Evolutionary conservation across 2,888 invertebrate species (phyloP), one percentile per base, ranked within the genome.

Genomic region (Ornithoptera alexandrae): DNA sequence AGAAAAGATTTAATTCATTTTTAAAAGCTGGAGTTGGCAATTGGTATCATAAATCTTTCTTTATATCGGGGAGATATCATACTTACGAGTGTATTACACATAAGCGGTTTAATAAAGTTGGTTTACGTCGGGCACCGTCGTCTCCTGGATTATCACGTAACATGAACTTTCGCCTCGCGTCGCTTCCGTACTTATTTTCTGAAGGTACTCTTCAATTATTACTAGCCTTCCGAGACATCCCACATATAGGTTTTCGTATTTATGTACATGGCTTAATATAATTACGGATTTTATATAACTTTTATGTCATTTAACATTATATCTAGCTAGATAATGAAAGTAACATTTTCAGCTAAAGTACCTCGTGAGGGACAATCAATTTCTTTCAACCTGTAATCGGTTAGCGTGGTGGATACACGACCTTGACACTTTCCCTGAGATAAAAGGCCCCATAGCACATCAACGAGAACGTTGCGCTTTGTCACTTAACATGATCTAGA

Each of bases 91-190:
- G 30, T 56, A 60, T 59, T 22, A 18, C 24, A 59, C 39, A 56
- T 22, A 22, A 17, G 39, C 42, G n/a, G 53, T 53, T 64, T 61
- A 69, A 69, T 69, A 59, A 59, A 39, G 39, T 6, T 24, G 53
- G 50, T 53, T 15, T 56, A 53, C n/a, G 56, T 50, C n/a, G 17
- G 36, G 63, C 53, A 46, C 60, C 36, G 46, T 1, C 39, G 30
- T 56, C 39, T 2, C 12, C 65, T 69, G 42, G 56, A 56, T 61
- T 61, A 61, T 61, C 69, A 56, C 42, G 24, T 62, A 39, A 53
- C 64, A 15, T 68, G 65, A 69, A 64, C 69, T 69, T 60, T 65
- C 65, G 59, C 69, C 59, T 61, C 39, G 7, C 15, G 8, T 64
- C 24, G 30, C 53, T 69, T 69, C 69, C 69, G 60, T 56, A 18